These are phyloP conservation scores for Pecten maximus DNA, from an alignment of 2,888 invertebrate species.

Conservation along the genomic window DNA sequence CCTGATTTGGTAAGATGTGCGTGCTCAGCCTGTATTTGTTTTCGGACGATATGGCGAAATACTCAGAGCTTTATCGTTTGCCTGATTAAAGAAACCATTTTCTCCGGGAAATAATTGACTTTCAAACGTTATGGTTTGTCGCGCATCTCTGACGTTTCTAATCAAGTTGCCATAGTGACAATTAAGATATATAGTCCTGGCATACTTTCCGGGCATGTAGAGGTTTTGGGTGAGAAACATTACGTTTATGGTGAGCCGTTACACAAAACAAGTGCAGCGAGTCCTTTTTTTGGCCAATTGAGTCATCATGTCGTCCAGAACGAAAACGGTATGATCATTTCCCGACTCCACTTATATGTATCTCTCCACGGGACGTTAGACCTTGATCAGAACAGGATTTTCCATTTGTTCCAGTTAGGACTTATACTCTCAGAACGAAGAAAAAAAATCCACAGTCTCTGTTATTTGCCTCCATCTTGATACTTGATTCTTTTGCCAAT, in stretches of 20 bases:
- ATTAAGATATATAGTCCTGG: constrained; percentile 48
- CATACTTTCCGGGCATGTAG: constrained; percentile 47
- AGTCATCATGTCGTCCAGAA: constrained; percentile 50
- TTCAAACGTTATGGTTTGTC: constrained; percentile 43
- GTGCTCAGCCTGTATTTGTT: too few species aligned
- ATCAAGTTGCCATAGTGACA: constrained; percentile 48
- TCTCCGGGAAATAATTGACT: constrained; percentile 46
- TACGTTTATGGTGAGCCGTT: constrained; percentile 46
- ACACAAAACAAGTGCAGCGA: constrained; percentile 44
- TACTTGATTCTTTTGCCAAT: too few species aligned
- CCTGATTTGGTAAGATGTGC: too few species aligned
- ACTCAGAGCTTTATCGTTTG: constrained; percentile 41
- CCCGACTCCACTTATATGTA: constrained; percentile 42
- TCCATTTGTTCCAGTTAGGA: constrained; percentile 46
- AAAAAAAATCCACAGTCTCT: too few species aligned
- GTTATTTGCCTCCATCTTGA: too few species aligned
- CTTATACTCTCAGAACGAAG: too few species aligned
- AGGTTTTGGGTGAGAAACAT: constrained; percentile 47
- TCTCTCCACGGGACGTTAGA: constrained; percentile 39
- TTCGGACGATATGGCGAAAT: constrained; percentile 15
- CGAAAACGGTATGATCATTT: constrained; percentile 41
- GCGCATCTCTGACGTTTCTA: constrained; percentile 44
- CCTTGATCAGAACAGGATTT: constrained; percentile 39
- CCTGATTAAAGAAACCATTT: constrained; percentile 42
- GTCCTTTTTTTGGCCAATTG: too few species aligned